A percentile compares a stretch with the other conserved stretches of the same genome.
Conservation (phyloP, 2,888 invertebrate genomes). For the Eupithecia subumbrata region DNA sequence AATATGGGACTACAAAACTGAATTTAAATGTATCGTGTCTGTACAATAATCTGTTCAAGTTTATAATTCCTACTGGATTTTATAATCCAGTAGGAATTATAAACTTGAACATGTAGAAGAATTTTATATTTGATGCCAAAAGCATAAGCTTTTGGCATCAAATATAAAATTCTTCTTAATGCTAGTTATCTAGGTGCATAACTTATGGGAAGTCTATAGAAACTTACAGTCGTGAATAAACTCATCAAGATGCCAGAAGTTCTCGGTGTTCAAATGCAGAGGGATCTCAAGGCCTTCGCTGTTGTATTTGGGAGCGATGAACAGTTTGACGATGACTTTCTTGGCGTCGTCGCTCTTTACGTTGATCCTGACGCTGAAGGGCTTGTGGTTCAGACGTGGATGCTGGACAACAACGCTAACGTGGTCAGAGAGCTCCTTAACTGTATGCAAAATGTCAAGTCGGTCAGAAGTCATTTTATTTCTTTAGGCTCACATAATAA, state of each 20-base stretch:
- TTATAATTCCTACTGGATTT: neutral
- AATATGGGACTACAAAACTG: neutral
- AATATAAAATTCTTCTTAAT: slow-evolving; percentile 27
- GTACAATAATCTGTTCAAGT: neutral
- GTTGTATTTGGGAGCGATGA: slow-evolving; percentile 88
- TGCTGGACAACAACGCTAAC: slow-evolving; percentile 85
- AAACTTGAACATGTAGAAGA: too few species aligned
- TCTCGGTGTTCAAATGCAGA: slow-evolving; percentile 79
- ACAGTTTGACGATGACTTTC: slow-evolving; percentile 84
- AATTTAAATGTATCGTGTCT: neutral
- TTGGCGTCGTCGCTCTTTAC: slow-evolving; percentile 83
- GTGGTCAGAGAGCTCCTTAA: slow-evolving; percentile 60
- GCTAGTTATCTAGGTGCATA: neutral
- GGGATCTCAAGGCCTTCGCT: slow-evolving; percentile 80
- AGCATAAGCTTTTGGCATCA: neutral
- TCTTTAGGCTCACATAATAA: too few species aligned
- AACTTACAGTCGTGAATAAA: slow-evolving; percentile 81
- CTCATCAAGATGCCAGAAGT: slow-evolving; percentile 85
- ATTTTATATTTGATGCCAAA: too few species aligned
- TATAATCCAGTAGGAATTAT: too few species aligned
- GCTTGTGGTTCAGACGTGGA: slow-evolving; percentile 88
- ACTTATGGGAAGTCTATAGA: neutral
- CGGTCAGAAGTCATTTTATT: too few species aligned
- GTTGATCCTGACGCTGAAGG: slow-evolving; percentile 85
- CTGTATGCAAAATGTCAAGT: slow-evolving; percentile 48